Percentiles rank a stretch among this genome's conserved stretches.
Conservation (phyloP, 2,113 vertebrate species). For the Nestor notabilis region DNA sequence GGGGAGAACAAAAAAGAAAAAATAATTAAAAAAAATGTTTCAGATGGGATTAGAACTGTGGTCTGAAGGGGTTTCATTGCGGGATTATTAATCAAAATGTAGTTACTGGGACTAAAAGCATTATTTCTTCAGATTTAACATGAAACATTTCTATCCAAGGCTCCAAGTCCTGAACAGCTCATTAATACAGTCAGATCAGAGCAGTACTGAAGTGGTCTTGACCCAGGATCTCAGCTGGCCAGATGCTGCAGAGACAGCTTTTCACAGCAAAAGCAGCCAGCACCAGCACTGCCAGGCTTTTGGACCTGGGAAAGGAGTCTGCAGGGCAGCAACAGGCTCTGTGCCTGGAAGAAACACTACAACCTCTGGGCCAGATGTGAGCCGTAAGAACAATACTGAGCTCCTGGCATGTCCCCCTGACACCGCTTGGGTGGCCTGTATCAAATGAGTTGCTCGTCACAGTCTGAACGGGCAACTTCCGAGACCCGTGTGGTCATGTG, state of each 20-base stretch:
- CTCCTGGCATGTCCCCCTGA: background rate
- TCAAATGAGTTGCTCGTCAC: background rate
- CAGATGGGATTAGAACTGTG: background rate
- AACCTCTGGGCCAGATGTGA: background rate
- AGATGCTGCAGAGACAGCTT: background rate
- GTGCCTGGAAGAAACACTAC: background rate
- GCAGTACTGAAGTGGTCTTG: background rate
- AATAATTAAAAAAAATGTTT: background rate
- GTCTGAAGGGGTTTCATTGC: background rate
- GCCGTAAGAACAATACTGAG: background rate
- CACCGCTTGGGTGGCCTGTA: background rate
- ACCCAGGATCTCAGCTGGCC: background rate
- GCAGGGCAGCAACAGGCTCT: background rate
- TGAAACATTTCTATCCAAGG: background rate
- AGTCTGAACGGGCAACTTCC: background rate
- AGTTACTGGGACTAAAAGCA: background rate
- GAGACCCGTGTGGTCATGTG: accelerated
- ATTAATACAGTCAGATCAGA: background rate
- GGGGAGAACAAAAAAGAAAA: accelerated
- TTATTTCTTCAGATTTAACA: background rate
- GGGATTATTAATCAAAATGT: background rate
- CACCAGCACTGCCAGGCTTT: background rate
- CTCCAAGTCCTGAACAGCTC: background rate
- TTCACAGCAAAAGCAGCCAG: background rate
- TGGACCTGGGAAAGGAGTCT: background rate